Base-by-base conservation (phyloP, 2,797 vertebrate genomes). In the Ctenopoma multispine region DNA sequence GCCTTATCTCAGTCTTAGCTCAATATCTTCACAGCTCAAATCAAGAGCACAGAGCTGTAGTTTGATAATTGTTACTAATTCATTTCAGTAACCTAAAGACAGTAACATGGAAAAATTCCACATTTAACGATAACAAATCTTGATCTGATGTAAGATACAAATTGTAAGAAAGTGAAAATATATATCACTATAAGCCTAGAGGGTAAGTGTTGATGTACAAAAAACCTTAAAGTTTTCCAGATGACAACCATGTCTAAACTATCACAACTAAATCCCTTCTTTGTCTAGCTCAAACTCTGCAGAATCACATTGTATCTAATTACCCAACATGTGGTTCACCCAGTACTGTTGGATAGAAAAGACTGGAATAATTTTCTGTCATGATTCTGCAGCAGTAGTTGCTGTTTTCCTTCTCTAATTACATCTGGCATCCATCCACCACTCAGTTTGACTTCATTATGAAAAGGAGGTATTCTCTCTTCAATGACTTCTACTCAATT, bases 401-500 rank as follows among this genome's bases (percentile, higher is more conserved):
- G 88, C 75, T 83, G 81, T 86, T 90, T 90, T 80, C 81, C 63
- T 88, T 81, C 80, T 80, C 83, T 92, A 92, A 93, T 93, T 92
- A 88, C 86, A 84, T 86, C 88, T 91, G 92, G 91, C 91, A 90
- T 79, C 84, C 59, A 84, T 91, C 89, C 90, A 91, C 91, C 71
- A 85, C 82, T 82, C 88, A 75, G 85, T 87, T 85, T 91, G 90
- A 91, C 88, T 92, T 92, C 90, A 90, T 90, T 92, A 91, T 88
- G 89, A 82, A 87, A 89, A 88, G 86, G 87, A 90, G 87, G 90
- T 89, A 86, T 92, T 90, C 89, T 89, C 82, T 81, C 87, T 72
- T 89, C 88, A 87, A 85, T 90, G 85, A 85, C 87, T 91, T 91
- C 83, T 89, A 86, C 85, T 90, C 87, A 90, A 90, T 92, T 89